phyloP scores from a whole-genome alignment of 2,113 vertebrate genomes.

The Alligator sinensis region DNA sequence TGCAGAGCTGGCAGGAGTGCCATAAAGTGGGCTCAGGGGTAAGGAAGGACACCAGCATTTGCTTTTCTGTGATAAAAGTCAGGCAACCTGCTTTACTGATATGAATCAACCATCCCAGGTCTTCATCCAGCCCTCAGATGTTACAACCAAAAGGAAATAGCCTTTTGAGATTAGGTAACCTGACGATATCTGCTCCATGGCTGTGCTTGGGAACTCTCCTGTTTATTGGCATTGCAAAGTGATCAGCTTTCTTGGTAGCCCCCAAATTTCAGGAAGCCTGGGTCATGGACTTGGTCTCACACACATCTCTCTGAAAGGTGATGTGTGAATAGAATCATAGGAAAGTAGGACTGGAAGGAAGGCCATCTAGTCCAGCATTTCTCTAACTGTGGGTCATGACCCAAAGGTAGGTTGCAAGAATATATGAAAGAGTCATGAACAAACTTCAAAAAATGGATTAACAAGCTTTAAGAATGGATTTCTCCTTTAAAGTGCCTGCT shows the following conservation, averaged over 20 bases:
- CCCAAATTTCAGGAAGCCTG: not conserved
- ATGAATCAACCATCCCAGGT: not conserved
- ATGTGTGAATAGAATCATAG: not conserved
- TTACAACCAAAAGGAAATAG: not conserved
- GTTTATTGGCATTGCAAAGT: not conserved
- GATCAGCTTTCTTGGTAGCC: not conserved
- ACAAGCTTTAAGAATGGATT: too few species aligned
- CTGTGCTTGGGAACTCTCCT: not conserved
- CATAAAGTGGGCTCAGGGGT: not conserved
- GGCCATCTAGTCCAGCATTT: too few species aligned
- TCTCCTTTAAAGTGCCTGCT: too few species aligned
- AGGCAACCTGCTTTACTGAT: not conserved
- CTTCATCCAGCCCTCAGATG: not conserved
- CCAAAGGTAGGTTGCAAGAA: too few species aligned
- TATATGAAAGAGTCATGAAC: too few species aligned
- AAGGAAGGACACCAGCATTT: not conserved
- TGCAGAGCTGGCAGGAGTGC: not conserved
- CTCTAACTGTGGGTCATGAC: too few species aligned
- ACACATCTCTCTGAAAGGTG: not conserved
- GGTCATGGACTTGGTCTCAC: not conserved
- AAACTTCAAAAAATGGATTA: too few species aligned
- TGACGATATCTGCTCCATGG: not conserved
- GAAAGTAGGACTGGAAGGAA: too few species aligned
- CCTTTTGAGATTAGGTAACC: not conserved
- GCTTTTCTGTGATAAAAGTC: not conserved